Base-by-base conservation (phyloP, 2,888 invertebrate genomes). In the Cheilosia variabilis region DNA sequence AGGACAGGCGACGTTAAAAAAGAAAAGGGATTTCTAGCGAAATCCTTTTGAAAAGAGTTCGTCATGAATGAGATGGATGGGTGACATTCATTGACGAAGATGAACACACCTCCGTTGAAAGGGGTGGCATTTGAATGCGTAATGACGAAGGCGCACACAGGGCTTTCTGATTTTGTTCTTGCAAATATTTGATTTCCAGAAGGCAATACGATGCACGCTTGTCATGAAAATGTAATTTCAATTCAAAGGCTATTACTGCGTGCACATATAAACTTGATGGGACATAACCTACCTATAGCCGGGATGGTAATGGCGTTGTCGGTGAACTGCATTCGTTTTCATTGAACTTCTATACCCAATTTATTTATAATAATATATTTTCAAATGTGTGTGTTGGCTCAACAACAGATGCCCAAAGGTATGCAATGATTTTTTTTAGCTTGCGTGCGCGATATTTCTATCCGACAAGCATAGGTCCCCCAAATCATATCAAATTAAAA, bases 161-260 rank as follows among this genome's bases (percentile, higher is more conserved):
- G 7, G 34, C 1, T 22, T n/a, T 34, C 17, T 34, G 41, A 52
- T 37, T 52, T 34, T 58, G 53, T 52, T 57, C 57, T 63, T 60
- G 55, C 50, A 84, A 84, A 76, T 62, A 34, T 80, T 79, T 80
- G 84, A 53, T 76, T 80, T 65, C 47, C 22, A 57, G 24, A 24
- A 62, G 53, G 47, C 69, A 78, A 69, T 53, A 57, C 55, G 58
- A 79, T 69, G 83, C 75, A 75, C 69, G 83, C 37, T 75, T 79
- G 43, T 24, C 73, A 83, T 83, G 62, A 83, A 83, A 83, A 83
- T 83, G 79, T 83, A 83, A 83, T 83, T 83, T 83, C 79, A 52
- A 73, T 79, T 79, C 79, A 63, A 50, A 43, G 68, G 52, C 58
- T 68, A 73, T 79, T 78, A 79, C 68, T 78, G 73, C 63, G 73